Percentiles rank a stretch among this genome's conserved stretches.
phyloP scores from a whole-genome alignment of 2,888 invertebrate species.

The Macrosoma leucophasiata region DNA sequence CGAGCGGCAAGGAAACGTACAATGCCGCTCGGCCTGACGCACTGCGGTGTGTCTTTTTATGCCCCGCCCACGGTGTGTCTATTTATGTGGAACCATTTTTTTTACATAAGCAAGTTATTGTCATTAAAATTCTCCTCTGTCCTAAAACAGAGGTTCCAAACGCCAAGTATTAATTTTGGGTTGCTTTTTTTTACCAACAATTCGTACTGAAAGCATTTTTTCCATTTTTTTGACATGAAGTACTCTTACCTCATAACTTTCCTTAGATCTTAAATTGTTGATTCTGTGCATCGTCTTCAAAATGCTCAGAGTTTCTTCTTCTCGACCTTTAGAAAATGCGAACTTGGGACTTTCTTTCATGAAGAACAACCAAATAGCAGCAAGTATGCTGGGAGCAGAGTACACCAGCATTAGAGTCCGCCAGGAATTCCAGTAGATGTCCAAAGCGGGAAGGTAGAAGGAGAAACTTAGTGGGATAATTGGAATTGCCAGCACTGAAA shows the following conservation, averaged over 20 bases:
- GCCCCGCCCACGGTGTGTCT: too few relatives aligned
- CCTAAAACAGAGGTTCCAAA: too few relatives aligned
- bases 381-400: constrained; percentile 75
- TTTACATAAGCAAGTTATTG: too few relatives aligned
- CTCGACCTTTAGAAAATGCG: constrained; percentile 73
- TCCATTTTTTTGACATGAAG: too few relatives aligned
- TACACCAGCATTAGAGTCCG: constrained; percentile 74
- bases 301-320: constrained; percentile 66
- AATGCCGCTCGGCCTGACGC: too few relatives aligned
- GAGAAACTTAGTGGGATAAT: constrained; percentile 68
- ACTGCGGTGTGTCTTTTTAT: too few relatives aligned
- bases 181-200: too few relatives aligned
- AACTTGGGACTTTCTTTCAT: constrained; percentile 87
- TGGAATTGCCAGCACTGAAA: constrained; percentile 71
- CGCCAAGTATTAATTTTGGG: too few relatives aligned
- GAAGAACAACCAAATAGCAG: constrained; percentile 66
- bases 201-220: too few relatives aligned
- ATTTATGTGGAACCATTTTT: too few relatives aligned
- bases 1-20: too few relatives aligned
- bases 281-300: constrained; percentile 40
- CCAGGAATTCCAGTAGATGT: constrained; percentile 77
- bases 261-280: constrained; percentile 32
- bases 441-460: constrained; percentile 32
- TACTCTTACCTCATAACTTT: constrained; percentile 7
- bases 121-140: too few relatives aligned